phyloP scores from a whole-genome alignment of 2,113 vertebrate species.

The Anser cygnoides region DNA sequence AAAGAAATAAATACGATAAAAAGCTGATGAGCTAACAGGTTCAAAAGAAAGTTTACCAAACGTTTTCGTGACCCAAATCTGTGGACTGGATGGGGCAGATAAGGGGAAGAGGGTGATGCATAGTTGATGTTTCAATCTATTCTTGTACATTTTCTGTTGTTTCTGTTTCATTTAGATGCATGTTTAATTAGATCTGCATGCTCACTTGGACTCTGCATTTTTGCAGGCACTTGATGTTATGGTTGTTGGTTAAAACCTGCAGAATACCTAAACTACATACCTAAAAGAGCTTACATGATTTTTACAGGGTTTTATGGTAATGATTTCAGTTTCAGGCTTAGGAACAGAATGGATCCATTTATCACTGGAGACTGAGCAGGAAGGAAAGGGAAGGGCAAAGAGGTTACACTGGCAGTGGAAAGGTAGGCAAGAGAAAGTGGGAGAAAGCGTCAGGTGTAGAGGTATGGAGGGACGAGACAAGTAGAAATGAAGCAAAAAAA shows the following conservation, averaged over 20 bases:
- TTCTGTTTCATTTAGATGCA: neutral
- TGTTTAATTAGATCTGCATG: neutral
- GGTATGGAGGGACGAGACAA: neutral
- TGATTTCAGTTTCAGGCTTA: fast-evolving
- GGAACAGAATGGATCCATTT: neutral
- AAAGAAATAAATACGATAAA: neutral
- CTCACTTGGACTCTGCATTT: neutral
- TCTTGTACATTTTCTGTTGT: neutral
- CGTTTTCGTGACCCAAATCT: neutral
- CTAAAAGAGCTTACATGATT: neutral
- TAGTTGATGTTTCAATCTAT: neutral
- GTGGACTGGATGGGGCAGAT: neutral
- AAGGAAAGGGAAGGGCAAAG: neutral
- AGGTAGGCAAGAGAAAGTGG: neutral
- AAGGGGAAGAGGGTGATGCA: fast-evolving
- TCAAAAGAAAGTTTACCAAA: neutral
- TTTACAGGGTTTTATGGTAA: neutral
- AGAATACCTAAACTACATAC: neutral
- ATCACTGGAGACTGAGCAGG: neutral
- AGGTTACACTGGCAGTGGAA: neutral
- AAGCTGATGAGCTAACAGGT: neutral
- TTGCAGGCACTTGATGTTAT: neutral
- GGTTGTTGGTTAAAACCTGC: neutral
- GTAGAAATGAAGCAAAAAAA: neutral
- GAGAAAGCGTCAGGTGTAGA: neutral